Evolutionary conservation across 2,797 vertebrate species (phyloP).

Genomic region (Ptychadena robeensis): DNA sequence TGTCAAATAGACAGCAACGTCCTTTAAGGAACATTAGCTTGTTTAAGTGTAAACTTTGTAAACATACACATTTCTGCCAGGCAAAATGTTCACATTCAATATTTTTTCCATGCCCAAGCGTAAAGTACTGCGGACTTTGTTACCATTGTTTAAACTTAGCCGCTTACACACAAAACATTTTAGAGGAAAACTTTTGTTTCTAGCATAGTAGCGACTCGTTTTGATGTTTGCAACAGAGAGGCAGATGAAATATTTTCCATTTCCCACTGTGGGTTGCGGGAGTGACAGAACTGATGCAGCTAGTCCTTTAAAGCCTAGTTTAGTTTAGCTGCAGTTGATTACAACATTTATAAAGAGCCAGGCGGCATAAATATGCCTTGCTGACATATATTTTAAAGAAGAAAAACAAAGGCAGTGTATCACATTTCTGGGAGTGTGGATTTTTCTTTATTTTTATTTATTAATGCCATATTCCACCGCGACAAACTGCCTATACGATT

Average conservation of each 20-base stretch:
- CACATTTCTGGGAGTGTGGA: slow-evolving; percentile 26
- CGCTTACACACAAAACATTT: slow-evolving; percentile 24
- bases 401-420: slow-evolving; percentile 23
- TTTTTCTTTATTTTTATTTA: slow-evolving; percentile 38
- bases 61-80: neutral
- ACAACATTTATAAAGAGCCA: slow-evolving; percentile 51
- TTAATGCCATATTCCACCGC: slow-evolving; percentile 35
- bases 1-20: too few species aligned
- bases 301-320: slow-evolving; percentile 45
- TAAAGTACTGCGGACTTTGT: neutral
- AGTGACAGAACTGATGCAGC: slow-evolving; percentile 53
- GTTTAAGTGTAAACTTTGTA: neutral
- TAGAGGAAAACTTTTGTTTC: slow-evolving; percentile 46
- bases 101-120: neutral
- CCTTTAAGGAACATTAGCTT: neutral
- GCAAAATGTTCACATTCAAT: neutral
- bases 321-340: slow-evolving; percentile 48
- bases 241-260: slow-evolving; percentile 27
- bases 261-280: slow-evolving; percentile 30
- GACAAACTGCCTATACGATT: slow-evolving; percentile 37
- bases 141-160: slow-evolving; percentile 2
- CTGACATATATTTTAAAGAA: slow-evolving; percentile 39
- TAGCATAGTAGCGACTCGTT: neutral
- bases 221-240: slow-evolving; percentile 37
- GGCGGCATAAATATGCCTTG: slow-evolving; percentile 39